These are phyloP conservation scores for Lacerta bilineata DNA, from an alignment of 2,797 vertebrate genomes.

Conservation along the genomic window DNA sequence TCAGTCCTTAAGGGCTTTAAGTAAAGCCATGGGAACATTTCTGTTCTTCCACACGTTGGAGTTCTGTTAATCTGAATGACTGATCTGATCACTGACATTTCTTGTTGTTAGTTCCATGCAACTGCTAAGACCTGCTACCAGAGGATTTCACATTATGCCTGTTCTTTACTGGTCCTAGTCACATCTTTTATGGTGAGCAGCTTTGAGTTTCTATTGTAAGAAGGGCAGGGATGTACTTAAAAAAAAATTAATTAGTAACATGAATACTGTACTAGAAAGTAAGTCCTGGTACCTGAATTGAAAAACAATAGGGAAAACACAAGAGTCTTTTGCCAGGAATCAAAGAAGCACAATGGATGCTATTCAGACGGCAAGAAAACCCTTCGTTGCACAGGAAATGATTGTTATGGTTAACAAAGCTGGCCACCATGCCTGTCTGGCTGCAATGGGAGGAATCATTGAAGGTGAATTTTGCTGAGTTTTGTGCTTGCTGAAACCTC, in stretches of 20 bases:
- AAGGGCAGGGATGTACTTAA: neutral
- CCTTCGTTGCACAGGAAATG: slow-evolving; percentile 43
- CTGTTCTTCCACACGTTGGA: neutral
- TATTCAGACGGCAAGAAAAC: slow-evolving; percentile 25
- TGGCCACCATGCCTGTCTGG: slow-evolving; percentile 18
- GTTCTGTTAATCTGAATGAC: neutral
- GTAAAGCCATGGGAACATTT: neutral
- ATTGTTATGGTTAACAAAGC: slow-evolving; percentile 41
- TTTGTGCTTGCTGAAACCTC: neutral
- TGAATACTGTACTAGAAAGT: too few species aligned
- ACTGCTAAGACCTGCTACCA: neutral
- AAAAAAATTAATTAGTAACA: neutral
- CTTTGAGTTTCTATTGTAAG: neutral
- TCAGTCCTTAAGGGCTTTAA: neutral
- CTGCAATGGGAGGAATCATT: neutral
- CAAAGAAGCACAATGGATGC: neutral
- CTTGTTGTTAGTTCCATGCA: neutral
- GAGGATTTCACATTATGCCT: neutral
- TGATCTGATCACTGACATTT: neutral
- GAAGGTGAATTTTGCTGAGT: slow-evolving; percentile 35
- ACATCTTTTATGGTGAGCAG: neutral
- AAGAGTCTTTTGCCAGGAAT: slow-evolving; percentile 12
- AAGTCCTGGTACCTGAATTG: neutral
- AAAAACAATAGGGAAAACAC: slow-evolving; percentile 22
- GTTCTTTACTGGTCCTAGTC: neutral